A percentile compares a stretch with the other conserved stretches of the same genome.
phyloP scores from a whole-genome alignment of 92 coral and sea anemone species.

The Palythoa caribaeorum region DNA sequence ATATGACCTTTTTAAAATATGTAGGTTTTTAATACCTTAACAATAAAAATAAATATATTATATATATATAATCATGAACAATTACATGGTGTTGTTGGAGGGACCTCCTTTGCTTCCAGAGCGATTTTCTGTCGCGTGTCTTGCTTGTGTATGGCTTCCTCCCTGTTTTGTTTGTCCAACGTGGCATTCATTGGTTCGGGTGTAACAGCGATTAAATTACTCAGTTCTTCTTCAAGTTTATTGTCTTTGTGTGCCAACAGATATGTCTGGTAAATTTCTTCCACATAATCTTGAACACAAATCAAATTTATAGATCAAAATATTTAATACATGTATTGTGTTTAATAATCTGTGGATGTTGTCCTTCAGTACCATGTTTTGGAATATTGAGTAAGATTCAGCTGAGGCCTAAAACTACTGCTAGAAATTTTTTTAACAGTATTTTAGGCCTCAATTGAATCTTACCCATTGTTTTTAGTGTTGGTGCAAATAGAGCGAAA shows the following conservation, averaged over 20 bases:
- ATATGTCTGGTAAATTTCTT: not conserved
- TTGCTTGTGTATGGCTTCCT: not conserved
- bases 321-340: not conserved
- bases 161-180: not conserved
- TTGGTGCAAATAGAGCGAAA: too few species aligned
- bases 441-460: too few species aligned
- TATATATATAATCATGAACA: too few species aligned
- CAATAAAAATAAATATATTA: too few species aligned
- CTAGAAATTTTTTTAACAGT: too few species aligned
- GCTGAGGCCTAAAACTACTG: too few species aligned
- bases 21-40: too few species aligned
- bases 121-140: not conserved
- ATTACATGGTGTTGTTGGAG: not conserved
- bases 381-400: too few species aligned
- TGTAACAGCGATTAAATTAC: not conserved
- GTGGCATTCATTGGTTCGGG: conserved; percentile 8
- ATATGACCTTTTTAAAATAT: too few species aligned
- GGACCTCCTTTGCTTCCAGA: not conserved
- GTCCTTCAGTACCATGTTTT: not conserved
- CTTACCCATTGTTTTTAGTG: too few species aligned
- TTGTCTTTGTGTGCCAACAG: not conserved
- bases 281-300: not conserved
- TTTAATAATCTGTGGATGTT: not conserved
- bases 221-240: not conserved
- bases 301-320: not conserved